Conservation (phyloP, 2,113 vertebrate species). For the Gavialis gangeticus region DNA sequence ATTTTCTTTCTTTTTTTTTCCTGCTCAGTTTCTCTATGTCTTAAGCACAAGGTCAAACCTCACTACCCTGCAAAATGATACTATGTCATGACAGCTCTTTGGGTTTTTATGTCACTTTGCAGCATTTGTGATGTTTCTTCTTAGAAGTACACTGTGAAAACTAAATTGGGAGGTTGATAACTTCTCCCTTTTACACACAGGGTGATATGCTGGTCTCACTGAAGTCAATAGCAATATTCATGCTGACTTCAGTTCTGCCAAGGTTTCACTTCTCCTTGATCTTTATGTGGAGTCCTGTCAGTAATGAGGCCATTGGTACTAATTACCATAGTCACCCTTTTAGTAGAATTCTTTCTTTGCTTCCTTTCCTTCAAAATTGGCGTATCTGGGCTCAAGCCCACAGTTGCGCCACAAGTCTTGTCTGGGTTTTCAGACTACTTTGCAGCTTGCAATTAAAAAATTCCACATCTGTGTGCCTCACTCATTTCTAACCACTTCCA, state of each 20-base stretch:
- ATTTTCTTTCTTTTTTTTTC: not conserved
- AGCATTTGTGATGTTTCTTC: not conserved
- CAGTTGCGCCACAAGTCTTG: not conserved
- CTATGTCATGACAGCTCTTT: not conserved
- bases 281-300: not conserved
- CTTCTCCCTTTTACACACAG: not conserved
- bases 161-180: not conserved
- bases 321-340: too few species aligned
- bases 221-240: not conserved
- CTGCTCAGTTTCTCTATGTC: not conserved
- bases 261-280: not conserved
- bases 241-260: not conserved
- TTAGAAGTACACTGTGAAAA: not conserved
- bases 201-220: not conserved
- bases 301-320: not conserved
- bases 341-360: not conserved
- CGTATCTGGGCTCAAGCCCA: not conserved
- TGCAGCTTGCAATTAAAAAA: not conserved
- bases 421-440: not conserved
- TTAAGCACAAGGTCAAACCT: slow-evolving; percentile 6
- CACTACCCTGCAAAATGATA: rapidly evolving
- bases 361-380: not conserved
- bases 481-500: not conserved
- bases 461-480: not conserved
- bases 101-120: not conserved